Evolutionary conservation across 2,888 invertebrate species (phyloP), one percentile per base, ranked within the genome.

Genomic region (Cordilura impudica): DNA sequence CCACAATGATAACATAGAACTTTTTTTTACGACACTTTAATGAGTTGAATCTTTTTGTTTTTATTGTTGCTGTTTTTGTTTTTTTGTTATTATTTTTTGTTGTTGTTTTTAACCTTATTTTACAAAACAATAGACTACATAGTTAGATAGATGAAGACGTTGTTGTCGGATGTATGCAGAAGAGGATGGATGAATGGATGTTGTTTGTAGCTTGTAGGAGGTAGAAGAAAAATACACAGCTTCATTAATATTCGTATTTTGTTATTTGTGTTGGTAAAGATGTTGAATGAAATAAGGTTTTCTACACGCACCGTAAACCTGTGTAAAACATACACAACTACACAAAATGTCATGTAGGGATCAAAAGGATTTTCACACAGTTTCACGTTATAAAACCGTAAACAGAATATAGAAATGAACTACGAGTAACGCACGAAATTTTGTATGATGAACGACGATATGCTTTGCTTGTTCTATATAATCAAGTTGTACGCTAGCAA

Each of bases 331-430:
- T 7, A 14, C 16, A 18, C 60, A 66, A 31, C 14, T 54, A 51
- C 49, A 43, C 63, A 54, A 31, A 19, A 70, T 74, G 74, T 71
- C 71, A 71, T 71, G 75, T 72, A 71, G 67, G 79, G 71, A 79
- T 79, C 79, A 75, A 63, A 61, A 35, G 63, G 75, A 79, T 79
- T 75, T 79, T 79, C 71, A 63, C 79, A 75, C 79, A 67, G 70
- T 58, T 43, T n/a, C n/a, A 51, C 56, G 31, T 18, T 60, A 45
- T 60, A 66, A 6, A 53, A 60, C 58, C 18, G 54, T 18, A 39
- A 16, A 23, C 16, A 4, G 47, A 2, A 26, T 35, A 58, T 10
- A 6, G 10, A 18, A 31, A 31, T 21, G 12, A 43, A 19, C 12
- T 14, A 54, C 12, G 4, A 39, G 8, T 4, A n/a, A 16, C 8